phyloP scores from a whole-genome alignment of 2,888 invertebrate species.

The Mallateleia sp. region DNA sequence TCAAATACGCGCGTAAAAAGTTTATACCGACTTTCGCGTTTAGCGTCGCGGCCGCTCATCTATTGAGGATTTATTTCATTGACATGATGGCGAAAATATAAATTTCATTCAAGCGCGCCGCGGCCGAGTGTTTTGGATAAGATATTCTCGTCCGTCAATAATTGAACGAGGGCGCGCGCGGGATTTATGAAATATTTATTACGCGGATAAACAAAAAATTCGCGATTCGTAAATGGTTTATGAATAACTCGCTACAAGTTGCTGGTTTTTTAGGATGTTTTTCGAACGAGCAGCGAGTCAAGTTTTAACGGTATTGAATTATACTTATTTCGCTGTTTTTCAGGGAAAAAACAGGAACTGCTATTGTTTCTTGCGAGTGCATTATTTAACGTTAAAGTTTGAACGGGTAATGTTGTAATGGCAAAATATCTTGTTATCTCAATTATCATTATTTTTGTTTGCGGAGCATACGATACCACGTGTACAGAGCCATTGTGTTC shows the following conservation, averaged over 20 bases:
- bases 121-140: background rate
- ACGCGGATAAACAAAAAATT: slow-evolving; percentile 6
- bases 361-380: background rate
- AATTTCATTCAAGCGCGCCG: background rate
- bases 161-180: background rate
- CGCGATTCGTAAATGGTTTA: slow-evolving; percentile 17
- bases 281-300: background rate
- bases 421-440: slow-evolving; percentile 22
- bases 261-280: background rate
- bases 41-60: slow-evolving; percentile 27
- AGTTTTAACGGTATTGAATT: slow-evolving; percentile 2
- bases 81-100: no score
- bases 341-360: background rate
- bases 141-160: background rate
- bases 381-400: slow-evolving; percentile 19
- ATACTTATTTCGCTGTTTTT: background rate
- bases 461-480: background rate
- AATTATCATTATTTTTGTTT: slow-evolving; percentile 37
- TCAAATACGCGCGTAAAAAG: slow-evolving; percentile 43
- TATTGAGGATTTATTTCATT: slow-evolving; percentile 51
- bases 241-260: slow-evolving; percentile 11
- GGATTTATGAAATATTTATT: background rate
- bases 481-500: slow-evolving; percentile 31
- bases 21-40: slow-evolving; percentile 28
- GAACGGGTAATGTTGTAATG: slow-evolving; percentile 5